phyloP scores from a whole-genome alignment of 2,888 invertebrate genomes.

The Megamerina dolium region DNA sequence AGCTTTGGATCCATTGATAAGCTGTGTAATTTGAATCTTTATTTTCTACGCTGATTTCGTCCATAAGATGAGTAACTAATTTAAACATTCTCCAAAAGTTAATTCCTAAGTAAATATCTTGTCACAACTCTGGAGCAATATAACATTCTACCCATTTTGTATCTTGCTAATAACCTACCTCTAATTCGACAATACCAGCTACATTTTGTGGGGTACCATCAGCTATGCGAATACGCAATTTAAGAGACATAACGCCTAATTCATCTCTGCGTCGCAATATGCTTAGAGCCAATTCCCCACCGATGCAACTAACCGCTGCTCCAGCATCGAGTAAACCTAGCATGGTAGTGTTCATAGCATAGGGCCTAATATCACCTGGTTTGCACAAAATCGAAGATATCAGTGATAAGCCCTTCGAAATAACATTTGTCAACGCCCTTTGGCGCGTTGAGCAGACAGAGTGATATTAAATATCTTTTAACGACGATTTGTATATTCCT shows the following conservation, averaged over 20 bases:
- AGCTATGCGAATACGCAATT: background rate
- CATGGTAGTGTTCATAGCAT: background rate
- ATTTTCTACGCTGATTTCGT: too few relatives aligned
- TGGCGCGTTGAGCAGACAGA: background rate
- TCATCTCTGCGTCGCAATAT: background rate
- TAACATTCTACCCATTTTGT: constrained; percentile 5
- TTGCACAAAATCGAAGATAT: background rate
- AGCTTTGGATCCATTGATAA: too few relatives aligned
- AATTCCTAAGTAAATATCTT: background rate
- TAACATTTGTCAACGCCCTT: background rate
- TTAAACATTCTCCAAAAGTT: background rate
- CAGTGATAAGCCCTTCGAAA: background rate
- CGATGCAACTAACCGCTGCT: constrained; percentile 1
- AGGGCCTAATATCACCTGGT: constrained; percentile 1
- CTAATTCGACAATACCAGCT: background rate
- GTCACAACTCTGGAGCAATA: background rate
- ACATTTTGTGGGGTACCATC: constrained; percentile 2
- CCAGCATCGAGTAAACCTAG: constrained; percentile 2
- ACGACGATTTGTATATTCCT: constrained; percentile 1
- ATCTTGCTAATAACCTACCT: background rate
- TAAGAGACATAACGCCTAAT: background rate
- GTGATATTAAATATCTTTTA: constrained; percentile 1
- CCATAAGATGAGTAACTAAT: constrained; percentile 2
- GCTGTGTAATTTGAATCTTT: too few relatives aligned
- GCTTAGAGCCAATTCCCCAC: background rate